Percentiles rank a stretch among this genome's conserved stretches.
phyloP scores from a whole-genome alignment of 2,113 vertebrate species.

The Poeciliopsis retropinna region DNA sequence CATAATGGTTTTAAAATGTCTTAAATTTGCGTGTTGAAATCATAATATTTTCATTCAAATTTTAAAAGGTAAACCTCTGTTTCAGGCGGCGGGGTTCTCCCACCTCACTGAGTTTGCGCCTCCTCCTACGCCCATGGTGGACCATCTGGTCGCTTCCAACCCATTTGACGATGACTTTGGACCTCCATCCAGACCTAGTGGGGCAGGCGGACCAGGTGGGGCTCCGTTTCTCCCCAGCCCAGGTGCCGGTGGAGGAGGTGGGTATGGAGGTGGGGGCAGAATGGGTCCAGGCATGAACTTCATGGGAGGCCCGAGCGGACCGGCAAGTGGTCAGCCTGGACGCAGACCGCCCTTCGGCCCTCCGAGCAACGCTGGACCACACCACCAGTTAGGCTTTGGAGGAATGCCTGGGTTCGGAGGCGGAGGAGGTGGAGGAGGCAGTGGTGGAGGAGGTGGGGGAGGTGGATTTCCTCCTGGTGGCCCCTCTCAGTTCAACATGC shows the following conservation, averaged over 20 bases:
- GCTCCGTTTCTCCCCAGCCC: conserved; percentile 88
- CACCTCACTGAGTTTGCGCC: conserved; percentile 98
- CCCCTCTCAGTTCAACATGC: conserved; percentile 87
- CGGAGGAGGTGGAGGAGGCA: conserved; percentile 73
- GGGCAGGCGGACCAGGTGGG: conserved; percentile 71
- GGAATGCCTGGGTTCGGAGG: conserved; percentile 82
- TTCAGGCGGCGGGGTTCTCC: conserved; percentile 91
- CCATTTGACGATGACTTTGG: conserved; percentile 98
- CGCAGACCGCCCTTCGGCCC: conserved; percentile 84
- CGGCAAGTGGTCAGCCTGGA: conserved; percentile 75
- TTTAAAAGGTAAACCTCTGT: conserved; percentile 15
- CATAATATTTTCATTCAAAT: neutral
- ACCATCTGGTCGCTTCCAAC: conserved; percentile 96
- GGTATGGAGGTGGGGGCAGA: conserved; percentile 76
- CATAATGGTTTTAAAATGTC: too few relatives aligned
- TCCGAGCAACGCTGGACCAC: conserved; percentile 80
- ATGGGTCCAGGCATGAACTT: conserved; percentile 81
- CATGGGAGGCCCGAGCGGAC: conserved; percentile 78
- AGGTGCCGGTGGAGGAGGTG: conserved; percentile 77
- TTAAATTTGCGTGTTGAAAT: too few relatives aligned
- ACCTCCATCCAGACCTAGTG: conserved; percentile 85
- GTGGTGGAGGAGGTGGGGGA: conserved; percentile 72
- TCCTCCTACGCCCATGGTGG: conserved; percentile 97
- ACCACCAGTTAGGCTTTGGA: conserved; percentile 90
- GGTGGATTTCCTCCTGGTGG: conserved; percentile 83